Base-by-base conservation (phyloP, 2,888 invertebrate genomes). In the Coelopa pilipes region DNA sequence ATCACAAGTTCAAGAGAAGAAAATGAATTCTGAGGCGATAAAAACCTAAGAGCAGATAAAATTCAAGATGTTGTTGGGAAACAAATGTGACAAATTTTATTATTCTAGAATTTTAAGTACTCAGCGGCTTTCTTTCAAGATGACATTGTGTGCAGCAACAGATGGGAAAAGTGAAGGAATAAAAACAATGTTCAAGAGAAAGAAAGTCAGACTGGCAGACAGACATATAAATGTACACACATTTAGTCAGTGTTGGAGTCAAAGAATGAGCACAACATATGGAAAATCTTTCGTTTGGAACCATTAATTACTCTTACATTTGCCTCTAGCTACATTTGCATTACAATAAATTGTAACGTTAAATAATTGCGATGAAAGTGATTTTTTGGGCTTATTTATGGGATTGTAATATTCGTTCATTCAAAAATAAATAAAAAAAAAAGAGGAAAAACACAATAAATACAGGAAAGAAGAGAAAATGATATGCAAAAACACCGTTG, bases 221-320 rank as follows among this genome's bases (percentile, higher is more conserved):
- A 66, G 49, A 47, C 19, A n/a, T n/a, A n/a, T n/a, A n/a, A n/a
- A n/a, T n/a, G n/a, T n/a, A n/a, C n/a, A n/a, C n/a, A 34, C 4
- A 34, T 34, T 34, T 34, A 34, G 34, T 34, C 34, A 34, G 34
- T 34, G 34, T 34, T 7, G 15, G 50, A 34, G 24, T 11, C 24
- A 53, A 60, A 13, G 45, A 15, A 62, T 24, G 62, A 47, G 11
- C 34, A 47, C 17, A 55, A 13, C 67, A 76, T 74, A 74, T 76
- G 76, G 69, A 24, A 59, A 72, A 74, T 74, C 74, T 74, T 69
- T 72, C 72, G 59, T 24, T 62, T 69, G 76, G 69, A 74, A 76
- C 72, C 63, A 74, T 74, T 76, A 71, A 73, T 71, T 73, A 71
- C 68, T 63, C 67, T 13, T 1, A 24, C 73, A 50, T 63, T 65